Percentiles rank a stretch among this genome's conserved stretches.
Evolutionary conservation across 2,888 invertebrate genomes (phyloP).

Genomic region (Pachymerium ferrugineum): DNA sequence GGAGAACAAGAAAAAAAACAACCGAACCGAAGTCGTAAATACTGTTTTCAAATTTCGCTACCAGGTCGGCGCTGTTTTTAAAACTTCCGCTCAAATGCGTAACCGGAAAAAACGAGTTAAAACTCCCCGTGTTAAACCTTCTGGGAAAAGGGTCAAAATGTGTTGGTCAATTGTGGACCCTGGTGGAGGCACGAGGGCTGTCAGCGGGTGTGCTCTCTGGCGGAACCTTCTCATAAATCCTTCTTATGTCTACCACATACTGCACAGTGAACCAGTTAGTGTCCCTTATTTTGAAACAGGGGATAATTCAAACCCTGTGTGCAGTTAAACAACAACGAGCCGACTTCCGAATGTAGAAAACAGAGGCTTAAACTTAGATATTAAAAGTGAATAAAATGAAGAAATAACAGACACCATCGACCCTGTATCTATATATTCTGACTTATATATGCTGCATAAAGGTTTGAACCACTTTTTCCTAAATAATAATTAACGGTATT

Average conservation of each 20-base stretch:
- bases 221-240: slow-evolving; percentile 21
- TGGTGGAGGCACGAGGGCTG: slow-evolving; percentile 1
- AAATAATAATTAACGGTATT: too few species aligned
- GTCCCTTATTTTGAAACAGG: not conserved
- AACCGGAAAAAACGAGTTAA: too few species aligned
- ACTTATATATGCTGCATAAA: too few species aligned
- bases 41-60: not conserved
- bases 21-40: not conserved
- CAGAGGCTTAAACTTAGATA: too few species aligned
- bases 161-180: not conserved
- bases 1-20: too few species aligned
- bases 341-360: too few species aligned
- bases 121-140: not conserved
- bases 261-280: not conserved
- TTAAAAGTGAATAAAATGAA: too few species aligned
- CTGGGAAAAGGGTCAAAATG: slow-evolving; percentile 1
- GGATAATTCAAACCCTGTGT: not conserved
- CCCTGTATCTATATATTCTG: too few species aligned
- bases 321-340: not conserved
- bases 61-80: not conserved
- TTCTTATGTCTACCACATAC: not conserved
- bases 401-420: too few species aligned
- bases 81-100: too few species aligned
- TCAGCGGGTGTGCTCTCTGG: slow-evolving; percentile 14
- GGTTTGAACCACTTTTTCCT: too few species aligned